Conservation (phyloP, 1,140 invertebrate genomes). For the Ylistrum balloti region DNA sequence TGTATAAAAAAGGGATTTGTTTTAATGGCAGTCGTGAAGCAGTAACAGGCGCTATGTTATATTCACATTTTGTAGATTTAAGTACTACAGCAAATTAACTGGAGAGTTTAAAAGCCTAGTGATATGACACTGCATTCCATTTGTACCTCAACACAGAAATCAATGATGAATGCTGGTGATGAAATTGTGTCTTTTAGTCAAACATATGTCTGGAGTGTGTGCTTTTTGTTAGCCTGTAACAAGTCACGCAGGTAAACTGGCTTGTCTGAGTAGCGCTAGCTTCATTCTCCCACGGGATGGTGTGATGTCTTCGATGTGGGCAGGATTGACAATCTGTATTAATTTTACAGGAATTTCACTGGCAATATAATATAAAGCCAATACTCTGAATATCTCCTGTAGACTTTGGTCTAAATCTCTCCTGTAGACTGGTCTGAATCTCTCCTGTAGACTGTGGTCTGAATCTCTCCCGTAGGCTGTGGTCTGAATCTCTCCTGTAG, state of each 20-base stretch:
- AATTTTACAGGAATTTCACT: not conserved
- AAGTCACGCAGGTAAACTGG: not conserved
- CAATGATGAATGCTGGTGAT: conserved; percentile 6
- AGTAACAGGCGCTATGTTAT: not conserved
- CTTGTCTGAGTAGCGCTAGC: not conserved
- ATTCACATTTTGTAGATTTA: conserved; percentile 27
- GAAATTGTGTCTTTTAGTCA: not conserved
- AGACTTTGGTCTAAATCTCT: too few species aligned
- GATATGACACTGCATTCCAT: not conserved
- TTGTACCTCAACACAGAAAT: conserved; percentile 3
- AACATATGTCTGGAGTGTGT: not conserved
- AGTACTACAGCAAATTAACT: conserved; percentile 7
- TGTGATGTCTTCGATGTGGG: not conserved
- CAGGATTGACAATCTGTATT: not conserved
- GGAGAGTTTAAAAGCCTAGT: conserved; percentile 9
- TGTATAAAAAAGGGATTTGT: conserved; percentile 1
- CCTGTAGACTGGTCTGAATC: too few species aligned
- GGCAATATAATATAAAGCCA: not conserved
- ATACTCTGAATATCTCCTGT: not conserved
- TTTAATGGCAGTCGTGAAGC: not conserved
- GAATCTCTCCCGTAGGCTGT: too few species aligned
- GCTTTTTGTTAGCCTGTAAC: not conserved
- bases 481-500: too few species aligned
- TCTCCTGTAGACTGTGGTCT: too few species aligned
- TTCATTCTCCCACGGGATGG: not conserved